Evolutionary conservation across 2,797 vertebrate species (phyloP).

Genomic region (Chaunax sp.): DNA sequence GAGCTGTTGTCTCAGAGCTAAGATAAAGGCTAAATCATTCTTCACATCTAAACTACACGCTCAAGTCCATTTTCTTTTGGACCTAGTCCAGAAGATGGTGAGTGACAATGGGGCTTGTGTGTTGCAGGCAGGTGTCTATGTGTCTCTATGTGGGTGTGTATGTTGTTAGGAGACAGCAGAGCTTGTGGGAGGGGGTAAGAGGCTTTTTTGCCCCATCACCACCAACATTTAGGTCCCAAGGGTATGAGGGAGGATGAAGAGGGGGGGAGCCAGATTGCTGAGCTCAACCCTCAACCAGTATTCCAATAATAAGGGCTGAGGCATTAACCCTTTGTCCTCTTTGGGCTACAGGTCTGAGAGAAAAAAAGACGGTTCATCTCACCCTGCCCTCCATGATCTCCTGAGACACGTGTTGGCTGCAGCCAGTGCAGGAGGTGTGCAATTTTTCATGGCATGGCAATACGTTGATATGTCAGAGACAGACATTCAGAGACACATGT

Average conservation of each 20-base stretch:
- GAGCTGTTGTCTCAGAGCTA: conserved; percentile 1
- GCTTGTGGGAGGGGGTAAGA: conserved; percentile 27
- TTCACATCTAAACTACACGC: no score
- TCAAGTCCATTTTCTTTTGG: not conserved
- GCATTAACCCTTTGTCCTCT: conserved; percentile 66
- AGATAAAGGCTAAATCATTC: conserved; percentile 7
- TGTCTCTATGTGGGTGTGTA: conserved; percentile 26
- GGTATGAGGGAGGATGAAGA: conserved; percentile 41
- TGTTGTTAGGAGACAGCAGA: conserved; percentile 41
- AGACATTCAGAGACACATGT: conserved; percentile 3
- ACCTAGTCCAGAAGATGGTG: not conserved
- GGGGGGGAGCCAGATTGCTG: conserved; percentile 30
- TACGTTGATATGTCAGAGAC: conserved; percentile 1
- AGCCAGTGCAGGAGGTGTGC: not conserved
- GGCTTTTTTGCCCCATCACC: conserved; percentile 12
- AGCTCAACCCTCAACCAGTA: conserved; percentile 57
- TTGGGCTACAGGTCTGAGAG: conserved; percentile 36
- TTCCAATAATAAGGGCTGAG: conserved; percentile 47
- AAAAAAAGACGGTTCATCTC: conserved; percentile 48
- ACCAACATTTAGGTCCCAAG: conserved; percentile 41
- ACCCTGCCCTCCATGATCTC: conserved; percentile 14
- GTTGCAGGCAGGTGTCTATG: conserved; percentile 39
- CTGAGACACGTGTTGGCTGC: not conserved
- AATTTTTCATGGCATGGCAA: not conserved
- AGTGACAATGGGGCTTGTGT: conserved; percentile 35